Evolutionary conservation across 2,797 vertebrate species (phyloP).

Genomic region (Sebastes oblongus): DNA sequence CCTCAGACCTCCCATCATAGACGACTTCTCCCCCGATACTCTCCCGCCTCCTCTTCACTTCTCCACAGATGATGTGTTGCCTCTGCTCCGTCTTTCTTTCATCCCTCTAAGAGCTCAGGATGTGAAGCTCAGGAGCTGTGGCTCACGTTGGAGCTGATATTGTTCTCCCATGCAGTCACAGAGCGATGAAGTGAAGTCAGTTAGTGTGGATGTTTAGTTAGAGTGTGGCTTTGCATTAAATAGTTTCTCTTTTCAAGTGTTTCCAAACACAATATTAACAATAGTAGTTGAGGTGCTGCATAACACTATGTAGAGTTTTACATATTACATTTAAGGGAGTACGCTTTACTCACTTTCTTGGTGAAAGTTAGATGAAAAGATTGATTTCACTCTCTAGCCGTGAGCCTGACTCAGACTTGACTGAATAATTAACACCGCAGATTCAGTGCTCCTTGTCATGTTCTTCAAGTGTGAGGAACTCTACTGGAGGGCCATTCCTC

Average conservation of each 20-base stretch:
- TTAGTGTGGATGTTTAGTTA: no score
- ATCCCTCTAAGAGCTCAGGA: not conserved
- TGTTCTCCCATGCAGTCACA: not conserved
- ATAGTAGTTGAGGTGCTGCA: no score
- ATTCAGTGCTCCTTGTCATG: no score
- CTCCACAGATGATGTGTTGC: not conserved
- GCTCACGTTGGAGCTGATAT: not conserved
- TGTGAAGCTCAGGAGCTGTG: not conserved
- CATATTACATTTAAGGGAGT: no score
- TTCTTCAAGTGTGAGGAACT: no score
- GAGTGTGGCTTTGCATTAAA: not conserved
- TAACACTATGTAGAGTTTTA: no score
- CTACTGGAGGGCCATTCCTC: no score
- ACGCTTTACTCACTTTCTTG: no score
- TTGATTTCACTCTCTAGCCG: no score
- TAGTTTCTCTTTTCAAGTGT: not conserved
- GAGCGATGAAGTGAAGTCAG: not conserved
- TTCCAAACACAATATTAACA: not conserved
- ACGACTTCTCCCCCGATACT: constrained; percentile 3
- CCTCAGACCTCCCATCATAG: constrained; percentile 1
- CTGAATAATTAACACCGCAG: no score
- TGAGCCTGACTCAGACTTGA: no score
- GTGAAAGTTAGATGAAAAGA: no score
- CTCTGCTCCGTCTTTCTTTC: not conserved
- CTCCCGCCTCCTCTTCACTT: not conserved